Evolutionary conservation across 2,888 invertebrate genomes (phyloP), one percentile per base, ranked within the genome.

Genomic region (Eupsilia transversa): DNA sequence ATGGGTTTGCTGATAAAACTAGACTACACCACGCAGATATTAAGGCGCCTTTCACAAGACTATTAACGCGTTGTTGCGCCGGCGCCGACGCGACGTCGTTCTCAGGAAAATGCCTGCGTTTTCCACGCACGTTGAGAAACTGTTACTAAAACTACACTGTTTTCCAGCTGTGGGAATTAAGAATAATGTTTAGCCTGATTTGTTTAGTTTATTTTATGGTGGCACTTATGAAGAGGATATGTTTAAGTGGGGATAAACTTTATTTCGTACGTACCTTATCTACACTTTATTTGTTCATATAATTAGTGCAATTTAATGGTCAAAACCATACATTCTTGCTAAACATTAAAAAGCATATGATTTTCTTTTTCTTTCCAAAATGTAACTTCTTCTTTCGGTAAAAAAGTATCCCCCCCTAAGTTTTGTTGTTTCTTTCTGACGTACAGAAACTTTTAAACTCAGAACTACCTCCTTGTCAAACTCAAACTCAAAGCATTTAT

Each of bases 111-210:
- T 63, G 33, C 27, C 56, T 73, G 12, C 41, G 63, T 86, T 85
- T 85, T 86, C 84, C 84, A 78, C 84, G 72, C 63, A 72, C 68
- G 70, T 85, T 82, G 75, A 60, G 84, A 74, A 67, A 85, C 75
- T 67, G 60, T 64, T 54, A 27, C 20, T 66, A 56, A 79, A 66
- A 74, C 69, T 77, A 72, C 56, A 60, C 63, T 69, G 38, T 77
- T 77, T 74, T 56, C 77, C 74, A 52, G 41, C 33, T 77, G 77
- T 85, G 85, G 68, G 84, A 85, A 86, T 72, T 72, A 71, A 57
- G 61, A 52, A 70, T 52, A 60, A 59, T 77, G 17, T 38, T 59
- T 33, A 66, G 59, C 14, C 4, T 54, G 38, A 17, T 9, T 56
- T 14, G 17, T 38, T 43, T 59, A 61, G 63, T 38, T 56, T 74